phyloP scores from a whole-genome alignment of 2,888 invertebrate genomes.

The Sepiola atlantica region DNA sequence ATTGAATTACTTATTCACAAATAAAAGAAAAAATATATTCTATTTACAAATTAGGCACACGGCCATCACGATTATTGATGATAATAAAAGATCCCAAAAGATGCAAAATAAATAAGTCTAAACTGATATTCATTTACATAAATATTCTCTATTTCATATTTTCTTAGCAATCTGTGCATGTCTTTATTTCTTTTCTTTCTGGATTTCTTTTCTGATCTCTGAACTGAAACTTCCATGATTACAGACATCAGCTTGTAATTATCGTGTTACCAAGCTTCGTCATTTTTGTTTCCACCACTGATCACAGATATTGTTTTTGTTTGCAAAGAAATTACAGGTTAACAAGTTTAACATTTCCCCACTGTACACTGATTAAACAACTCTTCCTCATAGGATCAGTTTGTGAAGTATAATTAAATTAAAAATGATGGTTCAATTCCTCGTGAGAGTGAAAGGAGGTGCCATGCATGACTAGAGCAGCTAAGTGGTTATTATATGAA shows the following conservation, averaged over 20 bases:
- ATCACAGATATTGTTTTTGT: neutral
- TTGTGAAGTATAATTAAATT: constrained; percentile 6
- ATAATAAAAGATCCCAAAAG: too few species aligned
- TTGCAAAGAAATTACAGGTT: constrained; percentile 8
- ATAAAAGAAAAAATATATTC: neutral
- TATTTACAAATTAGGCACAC: neutral
- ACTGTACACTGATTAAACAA: neutral
- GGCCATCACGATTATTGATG: too few species aligned
- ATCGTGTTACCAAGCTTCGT: neutral
- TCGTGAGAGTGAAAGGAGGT: neutral
- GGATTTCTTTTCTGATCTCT: neutral
- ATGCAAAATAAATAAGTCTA: too few species aligned
- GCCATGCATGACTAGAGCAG: neutral
- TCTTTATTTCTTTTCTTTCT: neutral
- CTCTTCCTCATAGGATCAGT: neutral
- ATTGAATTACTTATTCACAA: neutral
- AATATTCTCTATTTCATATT: neutral
- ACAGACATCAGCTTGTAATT: neutral
- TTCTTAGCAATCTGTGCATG: neutral
- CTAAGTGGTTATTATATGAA: neutral
- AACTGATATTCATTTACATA: neutral
- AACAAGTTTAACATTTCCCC: neutral
- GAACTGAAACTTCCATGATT: neutral
- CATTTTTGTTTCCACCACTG: neutral
- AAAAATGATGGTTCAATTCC: neutral